phyloP scores from a whole-genome alignment of 2,888 invertebrate genomes.

The Stegana nigrithorax region DNA sequence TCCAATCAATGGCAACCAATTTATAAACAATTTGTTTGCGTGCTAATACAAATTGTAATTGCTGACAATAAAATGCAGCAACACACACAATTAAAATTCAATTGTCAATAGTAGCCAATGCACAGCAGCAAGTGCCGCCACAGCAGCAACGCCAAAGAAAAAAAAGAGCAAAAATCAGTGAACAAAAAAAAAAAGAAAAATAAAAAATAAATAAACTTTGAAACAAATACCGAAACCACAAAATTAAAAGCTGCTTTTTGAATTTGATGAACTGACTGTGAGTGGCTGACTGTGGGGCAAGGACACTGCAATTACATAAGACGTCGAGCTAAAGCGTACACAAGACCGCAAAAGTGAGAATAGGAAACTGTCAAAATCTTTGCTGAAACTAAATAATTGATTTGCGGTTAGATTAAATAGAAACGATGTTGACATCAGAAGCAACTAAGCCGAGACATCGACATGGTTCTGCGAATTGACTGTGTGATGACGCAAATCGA shows the following conservation, averaged over 20 bases:
- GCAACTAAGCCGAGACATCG: no score
- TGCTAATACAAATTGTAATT: slow-evolving; percentile 8
- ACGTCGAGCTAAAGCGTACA: background rate
- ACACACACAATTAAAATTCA: slow-evolving; percentile 18
- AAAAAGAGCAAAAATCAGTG: background rate
- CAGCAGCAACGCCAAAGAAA: background rate
- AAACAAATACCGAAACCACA: background rate
- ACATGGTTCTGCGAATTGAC: no score
- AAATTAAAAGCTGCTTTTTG: background rate
- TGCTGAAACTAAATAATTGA: slow-evolving; percentile 12
- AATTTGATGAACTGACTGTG: background rate
- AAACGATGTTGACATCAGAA: no score
- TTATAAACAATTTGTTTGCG: no score
- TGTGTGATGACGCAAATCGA: no score
- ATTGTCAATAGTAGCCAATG: slow-evolving; percentile 4
- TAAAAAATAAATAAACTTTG: background rate
- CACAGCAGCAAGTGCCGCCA: no score
- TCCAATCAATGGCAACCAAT: no score
- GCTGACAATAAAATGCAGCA: slow-evolving; percentile 8
- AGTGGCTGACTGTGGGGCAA: background rate
- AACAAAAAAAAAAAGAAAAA: background rate
- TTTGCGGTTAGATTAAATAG: slow-evolving; percentile 1
- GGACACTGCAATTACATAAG: background rate
- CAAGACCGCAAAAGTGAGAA: background rate
- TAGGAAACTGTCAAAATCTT: slow-evolving; percentile 10